phyloP scores from a whole-genome alignment of 2,113 vertebrate species.

The Hyperopisus bebe region DNA sequence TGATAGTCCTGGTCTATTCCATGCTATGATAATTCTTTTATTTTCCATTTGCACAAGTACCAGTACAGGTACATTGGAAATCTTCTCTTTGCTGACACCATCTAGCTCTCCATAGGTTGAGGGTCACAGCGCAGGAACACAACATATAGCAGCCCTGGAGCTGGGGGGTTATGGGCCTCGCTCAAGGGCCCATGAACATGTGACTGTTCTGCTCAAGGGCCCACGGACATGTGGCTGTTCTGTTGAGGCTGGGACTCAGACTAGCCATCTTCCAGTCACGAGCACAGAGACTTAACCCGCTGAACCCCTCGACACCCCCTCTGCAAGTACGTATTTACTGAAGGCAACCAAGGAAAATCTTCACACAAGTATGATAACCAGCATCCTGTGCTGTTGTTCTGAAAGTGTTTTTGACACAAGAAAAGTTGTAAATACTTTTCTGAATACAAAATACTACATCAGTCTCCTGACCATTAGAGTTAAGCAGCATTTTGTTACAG shows the following conservation, averaged over 20 bases:
- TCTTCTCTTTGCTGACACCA: neutral
- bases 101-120: neutral
- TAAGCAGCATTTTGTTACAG: neutral
- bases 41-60: neutral
- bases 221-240: no score
- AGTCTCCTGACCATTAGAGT: neutral
- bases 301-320: neutral
- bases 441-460: neutral
- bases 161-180: neutral
- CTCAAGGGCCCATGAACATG: no score
- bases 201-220: neutral
- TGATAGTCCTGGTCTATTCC: constrained; percentile 26
- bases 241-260: neutral
- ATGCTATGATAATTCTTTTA: neutral
- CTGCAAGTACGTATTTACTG: neutral
- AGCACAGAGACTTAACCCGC: neutral
- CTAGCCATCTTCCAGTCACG: neutral
- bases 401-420: neutral
- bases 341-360: neutral
- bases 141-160: neutral
- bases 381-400: neutral
- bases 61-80: neutral
- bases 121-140: neutral
- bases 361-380: neutral
- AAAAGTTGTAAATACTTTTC: neutral